A percentile compares a stretch with the other conserved stretches of the same genome.
These are phyloP conservation scores for Ephialtes manifestator DNA, from an alignment of 2,888 invertebrate genomes.

Conservation along the genomic window DNA sequence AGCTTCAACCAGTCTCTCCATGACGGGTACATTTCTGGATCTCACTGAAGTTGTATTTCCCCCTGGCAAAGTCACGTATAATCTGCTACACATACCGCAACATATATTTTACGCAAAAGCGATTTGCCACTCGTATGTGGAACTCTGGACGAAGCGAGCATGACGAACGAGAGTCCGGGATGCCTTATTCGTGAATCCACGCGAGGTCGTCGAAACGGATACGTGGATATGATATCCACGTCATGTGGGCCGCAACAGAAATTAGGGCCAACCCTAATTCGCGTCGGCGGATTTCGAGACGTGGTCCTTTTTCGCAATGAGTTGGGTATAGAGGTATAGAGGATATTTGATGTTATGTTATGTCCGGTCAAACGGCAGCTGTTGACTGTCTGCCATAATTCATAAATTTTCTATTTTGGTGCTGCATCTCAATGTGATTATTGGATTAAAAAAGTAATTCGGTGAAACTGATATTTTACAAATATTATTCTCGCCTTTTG, in stretches of 20 bases:
- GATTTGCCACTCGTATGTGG: conserved; percentile 28
- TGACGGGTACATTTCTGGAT: conserved; percentile 37
- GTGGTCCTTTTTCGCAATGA: conserved; percentile 62
- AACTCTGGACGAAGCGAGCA: conserved; percentile 55
- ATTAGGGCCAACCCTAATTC: conserved; percentile 63
- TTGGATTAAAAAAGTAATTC: no score
- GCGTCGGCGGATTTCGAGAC: conserved; percentile 55
- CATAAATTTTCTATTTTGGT: conserved; percentile 14
- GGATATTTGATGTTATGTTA: not conserved
- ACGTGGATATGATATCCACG: conserved; percentile 41
- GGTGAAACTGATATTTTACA: no score
- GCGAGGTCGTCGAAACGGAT: conserved; percentile 27
- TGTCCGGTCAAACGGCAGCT: conserved; percentile 24
- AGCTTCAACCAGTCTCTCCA: conserved; percentile 34
- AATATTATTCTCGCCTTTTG: no score
- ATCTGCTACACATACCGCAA: conserved; percentile 28
- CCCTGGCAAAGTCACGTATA: conserved; percentile 46
- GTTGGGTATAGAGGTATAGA: not conserved
- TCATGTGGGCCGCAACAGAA: conserved; percentile 60
- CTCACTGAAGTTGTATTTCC: conserved; percentile 44
- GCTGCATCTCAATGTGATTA: not conserved
- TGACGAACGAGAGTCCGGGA: conserved; percentile 31
- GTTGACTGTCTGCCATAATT: conserved; percentile 44
- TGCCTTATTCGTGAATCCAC: conserved; percentile 40
- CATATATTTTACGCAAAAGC: conserved; percentile 12